Conservation (phyloP, 2,797 vertebrate genomes). For the Bradypodion pumilum region DNA sequence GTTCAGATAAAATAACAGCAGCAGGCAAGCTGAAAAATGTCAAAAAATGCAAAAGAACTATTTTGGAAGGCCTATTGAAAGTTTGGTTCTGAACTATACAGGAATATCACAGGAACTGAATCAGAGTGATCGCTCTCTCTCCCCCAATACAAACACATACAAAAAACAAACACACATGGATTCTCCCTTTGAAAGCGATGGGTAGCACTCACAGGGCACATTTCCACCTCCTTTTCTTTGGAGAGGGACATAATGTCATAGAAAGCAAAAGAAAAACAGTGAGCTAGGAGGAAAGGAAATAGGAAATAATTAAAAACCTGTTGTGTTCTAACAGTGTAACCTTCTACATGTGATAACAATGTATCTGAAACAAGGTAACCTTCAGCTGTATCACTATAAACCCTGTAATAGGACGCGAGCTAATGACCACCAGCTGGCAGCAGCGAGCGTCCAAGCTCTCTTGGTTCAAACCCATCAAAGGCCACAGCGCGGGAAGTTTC, state of each 20-base stretch:
- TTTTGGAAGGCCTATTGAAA: neutral
- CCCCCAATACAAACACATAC: neutral
- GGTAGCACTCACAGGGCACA: neutral
- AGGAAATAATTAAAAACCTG: constrained; percentile 38
- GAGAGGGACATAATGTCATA: neutral
- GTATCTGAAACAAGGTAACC: too few species aligned
- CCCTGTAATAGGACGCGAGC: too few species aligned
- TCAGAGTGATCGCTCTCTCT: constrained; percentile 39
- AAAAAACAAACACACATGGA: rapidly evolving
- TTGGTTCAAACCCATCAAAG: too few species aligned
- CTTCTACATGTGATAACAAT: too few species aligned
- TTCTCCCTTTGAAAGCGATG: constrained; percentile 47
- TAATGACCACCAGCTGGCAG: too few species aligned
- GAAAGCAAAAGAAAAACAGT: constrained; percentile 23
- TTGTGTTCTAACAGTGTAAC: too few species aligned
- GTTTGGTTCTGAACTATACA: neutral
- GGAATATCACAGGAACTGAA: constrained; percentile 17
- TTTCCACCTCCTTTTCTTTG: neutral
- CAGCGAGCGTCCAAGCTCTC: too few species aligned
- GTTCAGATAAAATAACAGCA: neutral
- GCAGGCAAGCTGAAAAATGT: neutral
- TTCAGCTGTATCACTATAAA: too few species aligned
- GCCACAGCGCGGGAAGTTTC: too few species aligned
- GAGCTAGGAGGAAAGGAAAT: constrained; percentile 33
- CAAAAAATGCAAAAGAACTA: neutral